These are phyloP conservation scores for Aleiodes testaceus DNA, from an alignment of 2,888 invertebrate genomes.

Conservation along the genomic window DNA sequence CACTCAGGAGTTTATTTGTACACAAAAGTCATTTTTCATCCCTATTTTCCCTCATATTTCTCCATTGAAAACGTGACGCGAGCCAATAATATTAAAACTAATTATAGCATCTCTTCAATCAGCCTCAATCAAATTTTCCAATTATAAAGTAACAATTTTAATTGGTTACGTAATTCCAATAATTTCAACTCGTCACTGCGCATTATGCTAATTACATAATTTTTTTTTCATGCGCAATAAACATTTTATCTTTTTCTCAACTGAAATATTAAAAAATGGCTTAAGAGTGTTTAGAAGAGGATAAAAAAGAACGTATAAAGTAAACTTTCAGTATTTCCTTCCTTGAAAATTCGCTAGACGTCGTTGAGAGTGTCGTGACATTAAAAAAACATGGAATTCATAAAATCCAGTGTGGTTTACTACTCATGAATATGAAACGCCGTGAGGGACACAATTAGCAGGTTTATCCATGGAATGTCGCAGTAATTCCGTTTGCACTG, in stretches of 20 bases:
- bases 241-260: neutral
- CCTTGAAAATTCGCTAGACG: slow-evolving; percentile 39
- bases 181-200: neutral
- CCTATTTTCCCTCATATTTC: no score
- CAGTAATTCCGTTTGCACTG: slow-evolving; percentile 37
- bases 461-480: slow-evolving; percentile 28
- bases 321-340: slow-evolving; percentile 29
- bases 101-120: slow-evolving; percentile 8
- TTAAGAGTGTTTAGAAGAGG: neutral
- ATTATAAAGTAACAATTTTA: slow-evolving; percentile 10
- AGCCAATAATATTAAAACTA: neutral
- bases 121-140: slow-evolving; percentile 1
- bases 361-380: slow-evolving; percentile 40
- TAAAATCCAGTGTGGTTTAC: slow-evolving; percentile 52
- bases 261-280: neutral
- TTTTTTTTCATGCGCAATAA: neutral
- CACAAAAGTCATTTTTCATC: no score
- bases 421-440: slow-evolving; percentile 53
- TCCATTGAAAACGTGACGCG: no score
- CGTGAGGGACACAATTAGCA: slow-evolving; percentile 52
- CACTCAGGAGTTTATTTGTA: no score
- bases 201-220: slow-evolving; percentile 20
- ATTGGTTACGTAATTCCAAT: slow-evolving; percentile 19
- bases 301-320: slow-evolving; percentile 6
- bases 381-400: slow-evolving; percentile 56